These are phyloP conservation scores for Proales similis DNA, from an alignment of 1,140 invertebrate genomes.

Conservation along the genomic window DNA sequence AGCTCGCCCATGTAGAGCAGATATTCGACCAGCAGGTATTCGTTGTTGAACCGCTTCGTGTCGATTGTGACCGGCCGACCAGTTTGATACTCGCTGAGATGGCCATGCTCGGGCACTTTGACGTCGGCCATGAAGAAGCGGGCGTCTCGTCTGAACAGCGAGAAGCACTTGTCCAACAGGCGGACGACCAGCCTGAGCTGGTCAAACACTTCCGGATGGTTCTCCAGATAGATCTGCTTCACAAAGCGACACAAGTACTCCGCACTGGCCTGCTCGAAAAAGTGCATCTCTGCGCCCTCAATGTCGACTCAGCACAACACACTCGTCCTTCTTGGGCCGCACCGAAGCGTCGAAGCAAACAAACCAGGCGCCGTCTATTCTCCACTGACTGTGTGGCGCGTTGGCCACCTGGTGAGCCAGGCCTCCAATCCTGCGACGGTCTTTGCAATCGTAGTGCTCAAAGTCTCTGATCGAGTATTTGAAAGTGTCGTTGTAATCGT, in stretches of 20 bases:
- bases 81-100: constrained; percentile 24
- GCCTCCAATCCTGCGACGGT: neutral
- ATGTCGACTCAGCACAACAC: neutral
- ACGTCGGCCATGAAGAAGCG: constrained; percentile 13
- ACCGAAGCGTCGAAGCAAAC: neutral
- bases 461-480: no score
- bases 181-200: no score
- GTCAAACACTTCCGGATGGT: no score
- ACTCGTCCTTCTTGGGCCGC: neutral
- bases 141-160: constrained; percentile 10
- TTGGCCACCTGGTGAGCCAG: neutral
- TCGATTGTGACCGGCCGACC: constrained; percentile 6
- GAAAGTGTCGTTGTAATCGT: no score
- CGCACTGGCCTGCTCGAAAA: no score
- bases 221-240: no score
- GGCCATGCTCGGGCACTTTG: neutral
- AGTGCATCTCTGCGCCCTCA: no score
- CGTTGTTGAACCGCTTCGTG: constrained; percentile 12
- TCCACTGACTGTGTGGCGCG: neutral
- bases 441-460: constrained; percentile 2
- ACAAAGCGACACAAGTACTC: no score
- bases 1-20: constrained; percentile 12
- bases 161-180: constrained; percentile 31
- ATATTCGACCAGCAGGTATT: constrained; percentile 10
- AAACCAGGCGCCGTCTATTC: constrained; percentile 10